Base-by-base conservation (phyloP, 1,140 invertebrate species). In the Pseudomyrmex dendroicus region DNA sequence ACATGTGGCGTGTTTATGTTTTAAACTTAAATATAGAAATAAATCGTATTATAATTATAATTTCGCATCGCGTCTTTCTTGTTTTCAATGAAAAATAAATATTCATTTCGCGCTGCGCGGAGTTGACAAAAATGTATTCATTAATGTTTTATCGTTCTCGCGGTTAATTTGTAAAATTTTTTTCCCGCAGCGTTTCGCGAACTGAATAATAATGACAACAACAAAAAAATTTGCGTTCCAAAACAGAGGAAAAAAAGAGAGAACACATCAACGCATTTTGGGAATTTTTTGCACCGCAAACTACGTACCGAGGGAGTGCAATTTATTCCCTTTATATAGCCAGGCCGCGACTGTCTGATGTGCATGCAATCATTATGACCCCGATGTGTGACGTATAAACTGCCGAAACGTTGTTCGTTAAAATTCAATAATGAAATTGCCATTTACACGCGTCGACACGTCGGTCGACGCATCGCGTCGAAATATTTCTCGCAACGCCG, bases 311-410 rank as follows among this genome's bases (percentile, higher is more conserved):
- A 80, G 44, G n/a, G n/a, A 5, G 35, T 70, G 56, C 76, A 61
- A 80, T 80, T 80, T 80, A 70, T 70, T 50, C 9, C n/a, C 35
- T 80, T 72, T 70, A 25, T 25, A 3, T 25, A 56, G 54, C 8
- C 25, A n/a, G 44, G 46, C n/a, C n/a, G 20, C 54, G 52, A 57
- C 48, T n/a, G 35, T 35, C 35, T 7, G 35, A 35, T 78, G n/a
- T 25, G 57, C 48, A 54, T 13, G 44, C 50, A 52, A 17, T 48
- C 57, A 46, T 78, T 10, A 15, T 57, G 52, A n/a, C 3, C 35
- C 61, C 52, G 66, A 59, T 20, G 44, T 70, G 46, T 20, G 25
- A 35, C 25, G 12, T 57, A 35, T 35, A 17, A 77, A 10, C 20
- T 20, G 25, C 61, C 9, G 35, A 64, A 70, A 78, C 20, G 0